phyloP scores from a whole-genome alignment of 2,113 vertebrate species.

The Lepus timidus region DNA sequence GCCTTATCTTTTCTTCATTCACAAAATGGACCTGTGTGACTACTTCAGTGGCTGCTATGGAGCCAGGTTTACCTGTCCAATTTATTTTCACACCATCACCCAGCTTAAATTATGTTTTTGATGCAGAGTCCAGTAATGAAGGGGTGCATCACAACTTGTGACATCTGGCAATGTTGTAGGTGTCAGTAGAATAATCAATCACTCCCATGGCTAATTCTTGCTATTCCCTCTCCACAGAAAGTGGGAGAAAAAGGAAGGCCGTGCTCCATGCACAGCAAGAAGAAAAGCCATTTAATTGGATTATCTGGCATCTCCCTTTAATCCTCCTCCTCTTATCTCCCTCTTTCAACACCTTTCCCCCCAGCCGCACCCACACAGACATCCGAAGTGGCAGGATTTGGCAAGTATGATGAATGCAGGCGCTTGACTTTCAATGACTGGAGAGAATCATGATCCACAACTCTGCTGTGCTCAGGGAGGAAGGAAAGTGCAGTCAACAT shows the following conservation, averaged over 20 bases:
- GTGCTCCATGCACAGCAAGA: slow-evolving; percentile 34
- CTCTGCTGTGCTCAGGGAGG: neutral
- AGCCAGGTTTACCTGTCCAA: neutral
- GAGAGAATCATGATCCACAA: neutral
- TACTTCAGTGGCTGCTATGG: neutral
- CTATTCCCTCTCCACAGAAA: neutral
- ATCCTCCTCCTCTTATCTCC: neutral
- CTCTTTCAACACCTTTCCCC: neutral
- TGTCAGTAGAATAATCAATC: slow-evolving; percentile 11
- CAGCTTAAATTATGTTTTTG: neutral
- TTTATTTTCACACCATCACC: neutral
- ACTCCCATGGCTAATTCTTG: slow-evolving; percentile 23
- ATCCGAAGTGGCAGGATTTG: neutral
- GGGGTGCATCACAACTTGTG: neutral
- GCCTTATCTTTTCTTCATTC: neutral
- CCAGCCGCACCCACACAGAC: neutral
- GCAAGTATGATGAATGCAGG: neutral
- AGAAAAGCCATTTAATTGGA: slow-evolving; percentile 40
- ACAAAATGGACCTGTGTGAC: neutral
- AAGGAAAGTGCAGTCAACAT: neutral
- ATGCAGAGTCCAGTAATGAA: neutral
- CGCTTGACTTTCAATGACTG: slow-evolving; percentile 37
- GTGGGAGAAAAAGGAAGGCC: neutral
- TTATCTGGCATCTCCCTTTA: neutral
- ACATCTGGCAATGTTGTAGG: neutral